Evolutionary conservation across 2,888 invertebrate genomes (phyloP).

Genomic region (Beris morrisii): DNA sequence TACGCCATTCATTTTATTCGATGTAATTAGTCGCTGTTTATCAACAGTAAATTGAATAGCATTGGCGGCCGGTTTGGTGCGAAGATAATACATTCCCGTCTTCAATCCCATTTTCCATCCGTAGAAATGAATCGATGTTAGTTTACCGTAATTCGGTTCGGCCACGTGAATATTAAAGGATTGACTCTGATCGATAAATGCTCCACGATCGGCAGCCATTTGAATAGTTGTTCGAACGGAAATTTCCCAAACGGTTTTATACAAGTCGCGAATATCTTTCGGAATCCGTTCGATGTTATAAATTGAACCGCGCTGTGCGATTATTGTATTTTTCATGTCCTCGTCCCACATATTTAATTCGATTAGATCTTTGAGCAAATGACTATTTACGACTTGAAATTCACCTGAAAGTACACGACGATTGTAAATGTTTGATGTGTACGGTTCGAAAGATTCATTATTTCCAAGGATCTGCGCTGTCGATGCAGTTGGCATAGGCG

Average conservation of each 20-base stretch:
- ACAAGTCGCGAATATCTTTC: constrained; percentile 76
- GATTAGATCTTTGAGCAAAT: constrained; percentile 85
- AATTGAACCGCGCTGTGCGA: constrained; percentile 85
- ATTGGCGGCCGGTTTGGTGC: constrained; percentile 89
- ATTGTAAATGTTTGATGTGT: constrained; percentile 92
- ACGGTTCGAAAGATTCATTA: constrained; percentile 94
- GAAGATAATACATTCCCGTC: constrained; percentile 95
- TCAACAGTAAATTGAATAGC: constrained; percentile 96
- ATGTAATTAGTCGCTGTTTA: constrained; percentile 59
- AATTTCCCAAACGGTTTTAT: constrained; percentile 95
- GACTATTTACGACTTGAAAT: constrained; percentile 91
- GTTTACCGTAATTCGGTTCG: constrained; percentile 82
- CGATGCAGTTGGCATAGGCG: constrained; percentile 96
- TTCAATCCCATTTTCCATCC: constrained; percentile 95
- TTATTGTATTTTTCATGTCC: constrained; percentile 87
- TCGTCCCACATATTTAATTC: constrained; percentile 88
- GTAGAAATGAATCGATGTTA: constrained; percentile 95
- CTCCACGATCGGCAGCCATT: constrained; percentile 94
- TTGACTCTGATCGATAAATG: constrained; percentile 96
- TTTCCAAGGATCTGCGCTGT: constrained; percentile 98
- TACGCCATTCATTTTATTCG: neutral
- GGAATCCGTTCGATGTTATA: constrained; percentile 82
- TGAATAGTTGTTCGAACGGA: constrained; percentile 84
- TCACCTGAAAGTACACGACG: constrained; percentile 89
- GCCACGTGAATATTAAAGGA: constrained; percentile 94